Conservation (phyloP, 2,113 vertebrate genomes). For the Tonatia bakeri region DNA sequence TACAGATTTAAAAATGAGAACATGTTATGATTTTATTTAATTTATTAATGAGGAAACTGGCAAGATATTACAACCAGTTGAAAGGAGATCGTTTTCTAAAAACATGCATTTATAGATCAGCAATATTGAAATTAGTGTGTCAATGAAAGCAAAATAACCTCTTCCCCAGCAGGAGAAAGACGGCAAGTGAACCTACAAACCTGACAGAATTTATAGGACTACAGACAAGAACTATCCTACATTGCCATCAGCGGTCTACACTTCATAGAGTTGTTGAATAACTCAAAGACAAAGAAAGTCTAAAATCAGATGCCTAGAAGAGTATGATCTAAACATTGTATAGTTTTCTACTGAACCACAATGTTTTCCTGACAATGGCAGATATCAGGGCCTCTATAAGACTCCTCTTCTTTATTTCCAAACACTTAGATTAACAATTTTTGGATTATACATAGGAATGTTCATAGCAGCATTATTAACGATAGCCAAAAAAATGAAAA, state of each 20-base stretch:
- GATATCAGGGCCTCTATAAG: not conserved
- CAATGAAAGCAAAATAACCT: not conserved
- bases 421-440: not conserved
- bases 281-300: not conserved
- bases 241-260: not conserved
- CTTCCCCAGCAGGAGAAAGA: not conserved
- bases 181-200: not conserved
- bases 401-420: slow-evolving; percentile 12
- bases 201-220: not conserved
- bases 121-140: not conserved
- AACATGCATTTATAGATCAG: not conserved
- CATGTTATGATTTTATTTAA: not conserved
- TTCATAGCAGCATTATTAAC: not conserved
- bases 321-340: not conserved
- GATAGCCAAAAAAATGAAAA: not conserved
- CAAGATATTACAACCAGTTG: not conserved
- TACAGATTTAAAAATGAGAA: not conserved
- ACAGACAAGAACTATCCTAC: not conserved
- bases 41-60: not conserved
- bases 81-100: not conserved
- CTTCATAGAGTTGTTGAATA: not conserved
- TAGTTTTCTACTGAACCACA: not conserved
- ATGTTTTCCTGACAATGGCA: not conserved
- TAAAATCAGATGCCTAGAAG: not conserved
- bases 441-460: not conserved